Conservation (phyloP, 2,888 invertebrate species). For the Myopa testacea region DNA sequence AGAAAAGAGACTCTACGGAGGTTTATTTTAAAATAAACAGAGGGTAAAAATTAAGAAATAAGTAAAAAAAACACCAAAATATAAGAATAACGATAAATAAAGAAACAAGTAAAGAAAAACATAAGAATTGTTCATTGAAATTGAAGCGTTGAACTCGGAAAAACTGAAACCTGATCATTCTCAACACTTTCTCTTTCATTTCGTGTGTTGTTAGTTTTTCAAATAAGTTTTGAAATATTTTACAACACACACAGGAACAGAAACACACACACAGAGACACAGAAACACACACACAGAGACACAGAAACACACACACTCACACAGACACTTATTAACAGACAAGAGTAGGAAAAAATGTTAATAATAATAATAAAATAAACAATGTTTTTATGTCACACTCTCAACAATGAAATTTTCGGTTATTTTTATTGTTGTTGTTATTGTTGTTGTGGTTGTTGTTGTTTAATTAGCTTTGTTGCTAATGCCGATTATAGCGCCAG, state of each 20-base stretch:
- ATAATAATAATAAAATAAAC: neutral
- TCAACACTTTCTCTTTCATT: slow-evolving; percentile 39
- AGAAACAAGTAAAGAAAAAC: no score
- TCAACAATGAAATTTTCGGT: slow-evolving; percentile 4
- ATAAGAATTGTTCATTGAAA: no score
- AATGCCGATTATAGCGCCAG: slow-evolving; percentile 6
- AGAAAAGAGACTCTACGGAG: no score
- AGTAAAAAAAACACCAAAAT: no score
- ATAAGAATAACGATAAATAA: no score
- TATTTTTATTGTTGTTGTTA: slow-evolving; percentile 4
- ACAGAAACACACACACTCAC: neutral
- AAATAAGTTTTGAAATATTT: neutral
- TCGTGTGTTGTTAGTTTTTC: neutral
- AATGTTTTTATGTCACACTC: neutral
- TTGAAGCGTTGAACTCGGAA: no score
- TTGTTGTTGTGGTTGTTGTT: slow-evolving; percentile 8
- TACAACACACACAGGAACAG: no score
- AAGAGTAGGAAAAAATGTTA: neutral
- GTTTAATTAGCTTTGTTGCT: slow-evolving; percentile 22
- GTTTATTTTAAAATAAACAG: no score
- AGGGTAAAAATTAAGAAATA: no score
- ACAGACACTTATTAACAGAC: neutral
- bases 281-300: neutral
- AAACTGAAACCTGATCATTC: slow-evolving; percentile 4
- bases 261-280: neutral